Conservation (phyloP, 35 echinoderm and acorn worm genomes). For the Diadema setosum region DNA sequence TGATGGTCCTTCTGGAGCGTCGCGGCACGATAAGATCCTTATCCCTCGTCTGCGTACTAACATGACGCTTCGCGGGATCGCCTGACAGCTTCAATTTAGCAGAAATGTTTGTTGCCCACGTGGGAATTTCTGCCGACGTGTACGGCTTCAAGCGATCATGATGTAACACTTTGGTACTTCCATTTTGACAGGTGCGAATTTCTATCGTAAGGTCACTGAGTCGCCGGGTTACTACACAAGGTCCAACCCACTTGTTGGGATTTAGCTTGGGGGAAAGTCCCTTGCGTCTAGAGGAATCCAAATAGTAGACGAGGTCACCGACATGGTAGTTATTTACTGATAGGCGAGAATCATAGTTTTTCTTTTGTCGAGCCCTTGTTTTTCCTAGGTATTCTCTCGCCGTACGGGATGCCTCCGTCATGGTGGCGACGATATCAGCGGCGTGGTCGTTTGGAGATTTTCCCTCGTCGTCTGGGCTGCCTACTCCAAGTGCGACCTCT, state of each 20-base stretch:
- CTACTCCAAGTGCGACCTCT: neutral
- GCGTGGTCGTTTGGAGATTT: neutral
- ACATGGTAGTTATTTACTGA: neutral
- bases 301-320: neutral
- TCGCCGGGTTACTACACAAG: neutral
- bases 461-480: neutral
- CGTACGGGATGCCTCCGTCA: neutral
- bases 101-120: neutral
- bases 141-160: conserved; percentile 2
- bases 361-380: neutral
- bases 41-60: neutral
- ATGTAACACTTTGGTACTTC: neutral
- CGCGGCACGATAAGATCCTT: neutral
- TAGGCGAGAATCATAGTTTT: neutral
- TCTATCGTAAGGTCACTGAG: conserved; percentile 6
- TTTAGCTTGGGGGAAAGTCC: neutral
- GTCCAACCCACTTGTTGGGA: neutral
- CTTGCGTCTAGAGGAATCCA: neutral
- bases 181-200: neutral
- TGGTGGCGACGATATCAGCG: neutral
- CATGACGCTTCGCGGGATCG: neutral
- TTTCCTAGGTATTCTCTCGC: neutral
- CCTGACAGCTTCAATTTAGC: neutral
- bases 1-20: too few relatives aligned
- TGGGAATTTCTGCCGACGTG: neutral